Conservation (phyloP, 2,113 vertebrate genomes). For the Rynchops niger region DNA sequence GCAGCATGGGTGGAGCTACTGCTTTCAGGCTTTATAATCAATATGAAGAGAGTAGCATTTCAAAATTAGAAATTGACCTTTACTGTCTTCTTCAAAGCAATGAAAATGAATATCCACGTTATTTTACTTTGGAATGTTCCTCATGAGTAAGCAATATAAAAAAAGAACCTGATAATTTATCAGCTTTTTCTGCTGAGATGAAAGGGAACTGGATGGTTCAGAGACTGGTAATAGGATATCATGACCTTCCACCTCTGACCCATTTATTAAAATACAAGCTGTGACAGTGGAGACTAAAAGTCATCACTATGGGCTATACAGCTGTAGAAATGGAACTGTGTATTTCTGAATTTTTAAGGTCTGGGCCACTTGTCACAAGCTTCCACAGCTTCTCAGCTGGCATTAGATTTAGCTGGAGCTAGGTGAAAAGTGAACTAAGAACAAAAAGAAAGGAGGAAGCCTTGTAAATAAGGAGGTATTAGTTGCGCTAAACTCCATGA, state of each 20-base stretch:
- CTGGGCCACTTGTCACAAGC: neutral
- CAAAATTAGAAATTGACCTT: conserved; percentile 32
- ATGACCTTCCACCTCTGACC: conserved; percentile 26
- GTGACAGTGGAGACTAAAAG: neutral
- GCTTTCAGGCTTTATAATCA: neutral
- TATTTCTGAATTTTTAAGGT: neutral
- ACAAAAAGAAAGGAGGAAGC: neutral
- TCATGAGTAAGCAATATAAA: neutral
- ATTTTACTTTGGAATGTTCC: neutral
- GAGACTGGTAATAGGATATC: neutral
- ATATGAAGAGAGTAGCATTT: conserved; percentile 3
- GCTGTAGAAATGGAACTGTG: neutral
- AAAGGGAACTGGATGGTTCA: neutral
- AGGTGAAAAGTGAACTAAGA: neutral
- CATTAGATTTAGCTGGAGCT: neutral
- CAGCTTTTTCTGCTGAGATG: neutral
- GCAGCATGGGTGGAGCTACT: neutral
- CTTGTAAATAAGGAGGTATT: neutral
- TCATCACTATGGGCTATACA: neutral
- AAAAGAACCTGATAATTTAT: neutral
- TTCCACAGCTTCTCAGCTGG: neutral
- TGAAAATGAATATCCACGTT: conserved; percentile 28
- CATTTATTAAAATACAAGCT: neutral
- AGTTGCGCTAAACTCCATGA: neutral
- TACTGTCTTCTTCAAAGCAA: conserved; percentile 23